Base-by-base conservation (phyloP, 2,113 vertebrate species). In the Otolemur garnettii region DNA sequence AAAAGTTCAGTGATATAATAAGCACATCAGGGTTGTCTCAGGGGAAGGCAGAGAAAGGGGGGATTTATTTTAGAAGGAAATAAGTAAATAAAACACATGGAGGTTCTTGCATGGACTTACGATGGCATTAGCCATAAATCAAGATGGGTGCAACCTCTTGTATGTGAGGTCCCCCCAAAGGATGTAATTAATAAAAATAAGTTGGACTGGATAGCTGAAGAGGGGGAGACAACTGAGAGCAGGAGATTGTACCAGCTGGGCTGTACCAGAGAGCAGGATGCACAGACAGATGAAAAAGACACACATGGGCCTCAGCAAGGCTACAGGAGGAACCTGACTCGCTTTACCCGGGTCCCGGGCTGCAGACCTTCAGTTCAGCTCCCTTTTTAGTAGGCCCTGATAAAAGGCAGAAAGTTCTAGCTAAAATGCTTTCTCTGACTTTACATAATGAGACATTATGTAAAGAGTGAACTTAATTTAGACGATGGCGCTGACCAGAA, bases 401-500 rank as follows among this genome's bases (percentile, higher is more conserved):
- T 53, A 59, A 85, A 50, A 92, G 35, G 28, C 24, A 74, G 53
- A 87, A 59, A 59, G 35, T 8, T 4, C 45, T 55, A 66, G 17
- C 78, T 62, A 60, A 72, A 90, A 86, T 71, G 87, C 78, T 83
- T 77, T 87, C 80, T 79, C n/a, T 11, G 11, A 82, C 71, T 97
- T 88, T 55, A 74, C 45, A 24, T 45, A 87, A 96, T 92, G 64
- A 91, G 62, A 68, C 71, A 84, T 78, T 95, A 95, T 66, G 35
- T 90, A 94, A 92, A 93, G 87, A 87, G 57, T 45, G n/a, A 59
- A 89, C 88, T 92, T 84, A 78, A 94, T 92, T 82, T 85, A 92
- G 79, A 69, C 4, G 15, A 81, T 17, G 45, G 24, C 21, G 19
- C 50, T 81, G 80, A 84, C 75, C 87, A 97, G 60, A 95, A 60